phyloP scores from a whole-genome alignment of 2,888 invertebrate species.

The Dynastes maya region DNA sequence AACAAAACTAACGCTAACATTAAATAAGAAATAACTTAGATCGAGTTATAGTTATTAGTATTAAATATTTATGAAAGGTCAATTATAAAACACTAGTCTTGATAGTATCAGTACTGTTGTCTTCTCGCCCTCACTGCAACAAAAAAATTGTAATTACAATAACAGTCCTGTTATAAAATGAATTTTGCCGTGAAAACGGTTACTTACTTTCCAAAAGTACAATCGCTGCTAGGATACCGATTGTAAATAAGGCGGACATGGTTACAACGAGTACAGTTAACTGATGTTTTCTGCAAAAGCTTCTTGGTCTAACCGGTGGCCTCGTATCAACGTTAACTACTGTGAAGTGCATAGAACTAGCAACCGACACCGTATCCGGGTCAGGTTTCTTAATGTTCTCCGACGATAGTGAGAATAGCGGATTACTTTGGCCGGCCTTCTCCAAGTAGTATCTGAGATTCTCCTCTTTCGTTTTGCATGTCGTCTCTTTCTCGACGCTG shows the following conservation, averaged over 20 bases:
- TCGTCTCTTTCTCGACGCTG: constrained; percentile 57
- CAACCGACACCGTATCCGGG: constrained; percentile 81
- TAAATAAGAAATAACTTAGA: constrained; percentile 48
- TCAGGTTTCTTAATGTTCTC: constrained; percentile 63
- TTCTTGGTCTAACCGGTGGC: constrained; percentile 73
- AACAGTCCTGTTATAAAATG: neutral
- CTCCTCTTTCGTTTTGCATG: constrained; percentile 55
- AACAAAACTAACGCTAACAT: constrained; percentile 33
- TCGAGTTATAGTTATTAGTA: constrained; percentile 34
- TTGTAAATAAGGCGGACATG: constrained; percentile 86
- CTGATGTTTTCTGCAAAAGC: constrained; percentile 85
- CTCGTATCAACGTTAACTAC: constrained; percentile 82
- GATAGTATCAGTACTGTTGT: constrained; percentile 60
- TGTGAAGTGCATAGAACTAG: constrained; percentile 91
- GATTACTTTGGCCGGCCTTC: constrained; percentile 60
- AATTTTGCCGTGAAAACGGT: neutral
- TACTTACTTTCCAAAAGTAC: constrained; percentile 89
- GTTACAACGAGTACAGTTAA: constrained; percentile 87
- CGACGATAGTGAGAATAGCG: constrained; percentile 50
- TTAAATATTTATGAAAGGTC: constrained; percentile 36
- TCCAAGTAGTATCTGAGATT: constrained; percentile 68
- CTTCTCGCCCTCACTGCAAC: constrained; percentile 67
- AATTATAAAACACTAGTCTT: constrained; percentile 45
- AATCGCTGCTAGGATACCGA: constrained; percentile 86
- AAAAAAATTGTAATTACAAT: constrained; percentile 52